Conservation (phyloP, 2,797 vertebrate genomes). For the Leuciscus waleckii region DNA sequence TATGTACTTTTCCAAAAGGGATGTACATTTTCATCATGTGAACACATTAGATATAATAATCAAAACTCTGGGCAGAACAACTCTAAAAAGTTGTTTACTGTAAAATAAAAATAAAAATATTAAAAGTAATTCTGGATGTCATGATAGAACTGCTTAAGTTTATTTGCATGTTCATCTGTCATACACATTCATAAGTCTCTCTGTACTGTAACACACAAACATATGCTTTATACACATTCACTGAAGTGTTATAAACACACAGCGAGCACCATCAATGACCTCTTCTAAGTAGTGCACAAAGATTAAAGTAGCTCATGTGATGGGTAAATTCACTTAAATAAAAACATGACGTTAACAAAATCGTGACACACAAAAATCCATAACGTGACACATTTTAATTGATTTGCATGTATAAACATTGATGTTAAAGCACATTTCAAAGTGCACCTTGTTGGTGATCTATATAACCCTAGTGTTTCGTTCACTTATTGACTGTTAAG, state of each 20-base stretch:
- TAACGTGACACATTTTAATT: conserved; percentile 3
- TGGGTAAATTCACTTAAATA: conserved; percentile 60
- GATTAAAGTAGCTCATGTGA: conserved; percentile 31
- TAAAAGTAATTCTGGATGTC: conserved; percentile 7
- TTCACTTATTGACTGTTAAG: conserved; percentile 1
- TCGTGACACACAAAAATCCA: background rate
- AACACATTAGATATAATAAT: background rate
- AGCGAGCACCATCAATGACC: conserved; percentile 19
- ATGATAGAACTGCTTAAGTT: conserved; percentile 79
- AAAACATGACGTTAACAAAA: conserved; percentile 22
- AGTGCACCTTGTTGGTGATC: background rate
- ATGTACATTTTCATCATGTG: background rate
- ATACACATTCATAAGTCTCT: conserved; percentile 94
- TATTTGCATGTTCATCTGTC: conserved; percentile 82
- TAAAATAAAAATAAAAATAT: background rate
- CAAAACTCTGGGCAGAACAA: background rate
- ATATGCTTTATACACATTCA: conserved; percentile 83
- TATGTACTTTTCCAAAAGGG: background rate
- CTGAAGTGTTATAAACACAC: conserved; percentile 74
- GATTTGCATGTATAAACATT: background rate
- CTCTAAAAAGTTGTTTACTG: background rate
- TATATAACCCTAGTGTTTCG: background rate
- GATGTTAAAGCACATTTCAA: conserved; percentile 1
- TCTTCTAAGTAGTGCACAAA: conserved; percentile 57
- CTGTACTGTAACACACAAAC: conserved; percentile 87